Percentiles rank a stretch among this genome's conserved stretches.
phyloP scores from a whole-genome alignment of 2,797 vertebrate species.

The Odontamblyopus rebecca region DNA sequence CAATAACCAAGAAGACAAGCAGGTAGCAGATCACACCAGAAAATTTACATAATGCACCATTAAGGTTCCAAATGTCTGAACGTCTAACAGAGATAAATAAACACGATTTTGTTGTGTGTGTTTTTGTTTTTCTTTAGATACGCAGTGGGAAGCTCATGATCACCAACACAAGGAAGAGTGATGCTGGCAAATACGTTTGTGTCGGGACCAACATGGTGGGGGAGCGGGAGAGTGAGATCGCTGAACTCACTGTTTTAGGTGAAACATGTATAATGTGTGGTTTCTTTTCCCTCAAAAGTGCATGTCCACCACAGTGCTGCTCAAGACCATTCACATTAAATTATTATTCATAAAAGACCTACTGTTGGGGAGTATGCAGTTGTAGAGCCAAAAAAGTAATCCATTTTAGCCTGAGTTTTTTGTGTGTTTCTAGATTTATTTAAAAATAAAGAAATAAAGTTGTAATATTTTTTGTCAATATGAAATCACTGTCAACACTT shows the following conservation, averaged over 20 bases:
- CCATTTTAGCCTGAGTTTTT: background rate
- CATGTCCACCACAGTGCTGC: conserved; percentile 17
- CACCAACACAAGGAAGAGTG: conserved; percentile 90
- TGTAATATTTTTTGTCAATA: background rate
- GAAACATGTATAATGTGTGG: conserved; percentile 41
- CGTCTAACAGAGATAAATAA: too few relatives aligned
- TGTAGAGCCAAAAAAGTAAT: conserved; percentile 8
- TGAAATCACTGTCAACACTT: background rate
- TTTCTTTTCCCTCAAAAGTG: conserved; percentile 32
- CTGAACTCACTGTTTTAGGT: conserved; percentile 93
- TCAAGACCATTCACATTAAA: conserved; percentile 31
- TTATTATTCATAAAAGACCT: conserved; percentile 23
- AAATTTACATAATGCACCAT: background rate
- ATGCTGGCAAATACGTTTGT: conserved; percentile 93
- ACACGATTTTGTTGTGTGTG: conserved; percentile 1
- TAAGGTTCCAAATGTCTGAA: background rate
- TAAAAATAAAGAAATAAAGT: background rate
- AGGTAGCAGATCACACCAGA: too few relatives aligned
- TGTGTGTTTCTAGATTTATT: background rate
- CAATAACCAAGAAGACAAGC: too few relatives aligned
- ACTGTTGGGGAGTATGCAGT: background rate
- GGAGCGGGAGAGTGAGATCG: conserved; percentile 91
- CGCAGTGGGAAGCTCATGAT: conserved; percentile 97
- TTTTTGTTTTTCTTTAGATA: conserved; percentile 76
- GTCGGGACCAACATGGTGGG: conserved; percentile 97